Percentiles rank a stretch among this genome's conserved stretches.
Evolutionary conservation across 2,797 vertebrate genomes (phyloP).

Genomic region (Rachycentron canadum): DNA sequence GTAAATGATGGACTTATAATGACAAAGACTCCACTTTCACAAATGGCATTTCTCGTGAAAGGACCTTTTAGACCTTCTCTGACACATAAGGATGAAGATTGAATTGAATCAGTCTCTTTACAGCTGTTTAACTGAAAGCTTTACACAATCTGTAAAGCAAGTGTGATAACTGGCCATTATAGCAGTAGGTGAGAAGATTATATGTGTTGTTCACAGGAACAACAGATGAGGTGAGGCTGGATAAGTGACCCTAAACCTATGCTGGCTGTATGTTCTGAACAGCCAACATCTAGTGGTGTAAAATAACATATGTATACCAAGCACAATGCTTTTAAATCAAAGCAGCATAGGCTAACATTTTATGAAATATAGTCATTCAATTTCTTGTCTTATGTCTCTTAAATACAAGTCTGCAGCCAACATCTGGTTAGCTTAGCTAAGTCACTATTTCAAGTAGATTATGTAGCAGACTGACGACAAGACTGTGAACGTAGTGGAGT

Average conservation of each 20-base stretch:
- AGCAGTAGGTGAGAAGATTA: not conserved
- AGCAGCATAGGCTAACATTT: not conserved
- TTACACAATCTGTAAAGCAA: not conserved
- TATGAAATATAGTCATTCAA: not conserved
- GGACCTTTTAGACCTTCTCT: not conserved
- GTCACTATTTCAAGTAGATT: no score
- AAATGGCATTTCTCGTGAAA: constrained; percentile 1
- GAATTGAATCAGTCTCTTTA: not conserved
- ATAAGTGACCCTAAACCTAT: not conserved
- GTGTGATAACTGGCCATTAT: not conserved
- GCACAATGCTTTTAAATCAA: not conserved
- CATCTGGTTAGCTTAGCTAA: not conserved
- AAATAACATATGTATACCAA: not conserved
- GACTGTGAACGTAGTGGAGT: no score
- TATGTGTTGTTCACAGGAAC: not conserved
- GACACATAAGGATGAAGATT: constrained; percentile 11
- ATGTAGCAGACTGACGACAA: no score
- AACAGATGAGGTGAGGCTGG: not conserved
- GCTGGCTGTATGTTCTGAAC: not conserved
- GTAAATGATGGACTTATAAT: constrained; percentile 5
- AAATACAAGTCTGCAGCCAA: not conserved
- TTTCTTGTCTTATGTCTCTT: not conserved
- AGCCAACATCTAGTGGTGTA: not conserved
- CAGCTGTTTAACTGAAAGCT: constrained; percentile 1
- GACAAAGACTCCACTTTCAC: not conserved